Conservation (phyloP, 2,113 vertebrate genomes). For the Strix uralensis region DNA sequence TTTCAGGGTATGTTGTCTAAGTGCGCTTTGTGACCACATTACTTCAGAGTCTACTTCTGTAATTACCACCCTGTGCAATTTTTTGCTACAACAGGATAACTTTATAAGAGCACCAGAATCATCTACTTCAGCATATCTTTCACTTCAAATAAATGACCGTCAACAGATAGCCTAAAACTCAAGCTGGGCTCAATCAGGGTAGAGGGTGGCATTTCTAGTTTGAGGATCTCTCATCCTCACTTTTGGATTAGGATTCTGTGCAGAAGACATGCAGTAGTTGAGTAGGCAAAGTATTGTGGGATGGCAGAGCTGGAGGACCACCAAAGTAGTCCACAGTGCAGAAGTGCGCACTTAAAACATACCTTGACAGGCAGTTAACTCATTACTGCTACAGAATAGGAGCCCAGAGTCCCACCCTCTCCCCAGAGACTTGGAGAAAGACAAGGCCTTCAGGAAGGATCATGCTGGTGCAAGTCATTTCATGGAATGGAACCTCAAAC, state of each 20-base stretch:
- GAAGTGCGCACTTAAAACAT: not conserved
- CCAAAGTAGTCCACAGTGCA: not conserved
- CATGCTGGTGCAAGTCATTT: not conserved
- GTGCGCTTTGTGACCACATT: not conserved
- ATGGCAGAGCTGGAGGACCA: not conserved
- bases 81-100: not conserved
- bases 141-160: not conserved
- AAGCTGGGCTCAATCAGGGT: not conserved
- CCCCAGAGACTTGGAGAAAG: not conserved
- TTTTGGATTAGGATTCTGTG: not conserved
- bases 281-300: not conserved
- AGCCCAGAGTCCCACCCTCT: not conserved
- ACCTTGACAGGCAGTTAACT: not conserved
- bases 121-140: not conserved
- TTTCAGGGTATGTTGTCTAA: not conserved
- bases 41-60: not conserved
- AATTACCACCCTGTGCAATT: not conserved
- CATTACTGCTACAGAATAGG: not conserved
- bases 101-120: not conserved
- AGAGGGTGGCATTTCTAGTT: not conserved
- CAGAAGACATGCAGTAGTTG: not conserved
- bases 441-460: not conserved
- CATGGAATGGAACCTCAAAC: not conserved
- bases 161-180: not conserved
- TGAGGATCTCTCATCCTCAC: not conserved